Conservation (phyloP, 2,888 invertebrate species). For the Rhingia rostrata region DNA sequence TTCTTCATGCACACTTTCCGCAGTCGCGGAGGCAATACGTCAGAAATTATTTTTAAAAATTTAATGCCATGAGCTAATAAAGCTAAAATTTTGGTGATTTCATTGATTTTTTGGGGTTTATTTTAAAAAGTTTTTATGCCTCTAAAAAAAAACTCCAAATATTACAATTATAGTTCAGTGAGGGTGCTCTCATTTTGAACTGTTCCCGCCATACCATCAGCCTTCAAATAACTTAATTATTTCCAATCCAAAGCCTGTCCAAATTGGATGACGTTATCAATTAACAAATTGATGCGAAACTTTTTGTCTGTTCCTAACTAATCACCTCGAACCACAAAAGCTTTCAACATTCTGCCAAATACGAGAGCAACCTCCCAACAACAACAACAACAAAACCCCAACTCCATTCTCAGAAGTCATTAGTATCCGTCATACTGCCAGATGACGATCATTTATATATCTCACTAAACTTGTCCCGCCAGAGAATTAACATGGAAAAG, state of each 20-base stretch:
- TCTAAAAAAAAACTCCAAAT: no score
- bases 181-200: no score
- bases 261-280: conserved; percentile 25
- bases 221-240: conserved; percentile 27
- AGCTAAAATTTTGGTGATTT: no score
- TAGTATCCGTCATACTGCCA: conserved; percentile 70
- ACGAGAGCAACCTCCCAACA: not conserved
- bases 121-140: no score
- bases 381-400: conserved; percentile 48
- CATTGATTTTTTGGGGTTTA: no score
- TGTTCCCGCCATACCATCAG: no score
- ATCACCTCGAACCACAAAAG: conserved; percentile 18
- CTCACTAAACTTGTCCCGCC: conserved; percentile 69
- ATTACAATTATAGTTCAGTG: no score
- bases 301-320: not conserved
- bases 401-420: conserved; percentile 61
- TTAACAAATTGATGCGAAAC: conserved; percentile 44
- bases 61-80: no score
- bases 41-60: no score
- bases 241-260: not conserved
- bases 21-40: no score
- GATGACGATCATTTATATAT: conserved; percentile 72
- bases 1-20: no score
- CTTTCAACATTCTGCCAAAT: conserved; percentile 36
- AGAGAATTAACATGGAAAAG: conserved; percentile 65